Conservation (phyloP, 2,888 invertebrate genomes). For the Axea sp. region DNA sequence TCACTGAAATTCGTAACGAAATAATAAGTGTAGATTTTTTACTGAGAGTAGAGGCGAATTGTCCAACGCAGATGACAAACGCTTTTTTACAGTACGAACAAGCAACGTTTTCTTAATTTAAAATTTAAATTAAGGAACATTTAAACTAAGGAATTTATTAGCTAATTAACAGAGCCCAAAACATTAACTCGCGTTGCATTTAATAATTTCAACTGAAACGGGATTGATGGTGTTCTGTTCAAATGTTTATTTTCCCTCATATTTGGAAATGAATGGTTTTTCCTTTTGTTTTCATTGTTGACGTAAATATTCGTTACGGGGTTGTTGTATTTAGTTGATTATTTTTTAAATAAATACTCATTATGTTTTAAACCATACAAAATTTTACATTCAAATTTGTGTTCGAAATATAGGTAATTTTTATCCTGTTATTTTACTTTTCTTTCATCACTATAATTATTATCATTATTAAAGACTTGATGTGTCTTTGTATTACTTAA, state of each 20-base stretch:
- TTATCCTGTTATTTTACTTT: constrained; percentile 12
- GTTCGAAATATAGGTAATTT: constrained; percentile 13
- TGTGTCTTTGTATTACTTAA: constrained; percentile 42
- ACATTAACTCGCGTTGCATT: constrained; percentile 41
- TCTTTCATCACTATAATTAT: constrained; percentile 26
- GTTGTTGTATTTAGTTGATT: constrained; percentile 39
- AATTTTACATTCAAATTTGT: constrained; percentile 12
- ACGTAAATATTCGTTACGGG: constrained; percentile 5
- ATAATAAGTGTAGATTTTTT: constrained; percentile 50
- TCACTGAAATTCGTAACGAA: constrained; percentile 24
- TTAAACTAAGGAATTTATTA: constrained; percentile 47
- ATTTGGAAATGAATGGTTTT: constrained; percentile 4
- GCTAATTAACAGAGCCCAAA: constrained; percentile 25
- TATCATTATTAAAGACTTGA: constrained; percentile 27
- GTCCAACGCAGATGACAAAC: constrained; percentile 12
- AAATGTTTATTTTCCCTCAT: constrained; percentile 6
- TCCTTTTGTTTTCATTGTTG: constrained; percentile 1
- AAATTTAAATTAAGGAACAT: constrained; percentile 17
- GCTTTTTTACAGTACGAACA: constrained; percentile 29
- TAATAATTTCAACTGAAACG: constrained; percentile 23
- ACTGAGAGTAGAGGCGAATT: constrained; percentile 29
- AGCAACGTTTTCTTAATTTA: constrained; percentile 28
- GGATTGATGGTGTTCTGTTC: constrained; percentile 39
- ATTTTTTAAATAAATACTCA: constrained; percentile 38
- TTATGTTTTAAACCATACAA: constrained; percentile 17